These are phyloP conservation scores for Archaeoteleia sp. DNA, from an alignment of 2,888 invertebrate genomes.

Conservation along the genomic window DNA sequence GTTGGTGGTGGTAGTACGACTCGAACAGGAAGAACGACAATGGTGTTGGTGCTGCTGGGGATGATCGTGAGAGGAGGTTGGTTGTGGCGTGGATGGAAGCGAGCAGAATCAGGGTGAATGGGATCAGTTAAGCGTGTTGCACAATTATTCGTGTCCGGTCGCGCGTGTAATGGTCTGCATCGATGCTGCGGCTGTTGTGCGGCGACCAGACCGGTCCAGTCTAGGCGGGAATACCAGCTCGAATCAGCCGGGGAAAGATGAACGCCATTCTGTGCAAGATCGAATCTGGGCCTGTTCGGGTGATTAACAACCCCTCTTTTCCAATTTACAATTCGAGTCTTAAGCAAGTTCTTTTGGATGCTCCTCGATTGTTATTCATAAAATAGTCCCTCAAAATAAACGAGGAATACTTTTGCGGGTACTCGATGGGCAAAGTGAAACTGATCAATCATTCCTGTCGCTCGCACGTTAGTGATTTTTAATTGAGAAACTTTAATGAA, in stretches of 20 bases:
- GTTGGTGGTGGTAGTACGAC: conserved; percentile 15
- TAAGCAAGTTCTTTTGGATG: conserved; percentile 3
- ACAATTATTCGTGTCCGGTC: conserved; percentile 80
- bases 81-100: conserved; percentile 63
- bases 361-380: no score
- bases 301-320: conserved; percentile 21
- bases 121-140: conserved; percentile 81
- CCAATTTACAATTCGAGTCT: conserved; percentile 1
- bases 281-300: conserved; percentile 45
- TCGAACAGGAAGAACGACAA: not conserved
- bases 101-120: conserved; percentile 76
- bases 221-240: conserved; percentile 28
- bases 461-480: conserved; percentile 44
- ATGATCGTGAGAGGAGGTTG: conserved; percentile 47
- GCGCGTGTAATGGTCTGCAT: conserved; percentile 80
- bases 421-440: no score
- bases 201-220: conserved; percentile 58
- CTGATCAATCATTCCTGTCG: conserved; percentile 15
- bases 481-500: conserved; percentile 53
- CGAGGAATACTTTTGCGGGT: not conserved
- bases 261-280: conserved; percentile 27
- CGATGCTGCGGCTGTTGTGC: conserved; percentile 73
- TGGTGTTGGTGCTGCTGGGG: conserved; percentile 35
- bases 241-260: conserved; percentile 21
- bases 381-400: no score